Percentiles rank a stretch among this genome's conserved stretches.
Conservation (phyloP, 2,113 vertebrate genomes). For the Nibea albiflora region DNA sequence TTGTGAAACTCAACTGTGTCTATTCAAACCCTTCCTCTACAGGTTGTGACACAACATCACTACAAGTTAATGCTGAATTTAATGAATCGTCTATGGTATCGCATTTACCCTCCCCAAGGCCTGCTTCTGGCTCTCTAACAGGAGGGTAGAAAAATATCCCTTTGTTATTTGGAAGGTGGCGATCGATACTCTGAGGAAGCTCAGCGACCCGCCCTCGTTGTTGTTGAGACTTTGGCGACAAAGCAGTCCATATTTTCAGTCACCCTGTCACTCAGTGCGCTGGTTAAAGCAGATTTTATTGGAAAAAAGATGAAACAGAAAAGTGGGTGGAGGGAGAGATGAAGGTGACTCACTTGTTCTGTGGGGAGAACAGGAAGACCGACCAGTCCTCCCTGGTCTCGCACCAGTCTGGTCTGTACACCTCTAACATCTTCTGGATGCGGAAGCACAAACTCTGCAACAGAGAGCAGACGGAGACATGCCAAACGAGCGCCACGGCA, state of each 20-base stretch:
- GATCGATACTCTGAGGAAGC: constrained; percentile 64
- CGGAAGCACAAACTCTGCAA: constrained; percentile 94
- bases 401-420: constrained; percentile 96
- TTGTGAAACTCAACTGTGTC: constrained; percentile 27
- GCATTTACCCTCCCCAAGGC: not conserved
- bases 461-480: constrained; percentile 5
- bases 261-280: not conserved
- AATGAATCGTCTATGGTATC: constrained; percentile 30
- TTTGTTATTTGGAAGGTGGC: constrained; percentile 39
- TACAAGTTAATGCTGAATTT: constrained; percentile 17
- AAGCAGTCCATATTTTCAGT: not conserved
- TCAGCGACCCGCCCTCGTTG: constrained; percentile 26
- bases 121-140: constrained; percentile 32
- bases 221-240: not conserved
- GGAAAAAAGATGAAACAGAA: not conserved
- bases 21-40: constrained; percentile 17
- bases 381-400: constrained; percentile 90
- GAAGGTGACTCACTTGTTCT: constrained; percentile 88
- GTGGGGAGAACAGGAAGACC: constrained; percentile 95
- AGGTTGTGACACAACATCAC: constrained; percentile 16
- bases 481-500: constrained; percentile 1
- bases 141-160: constrained; percentile 23
- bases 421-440: constrained; percentile 97
- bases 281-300: not conserved
- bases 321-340: too few relatives aligned